Conservation (phyloP, 2,888 invertebrate species). For the Dicroscelio sp. region DNA sequence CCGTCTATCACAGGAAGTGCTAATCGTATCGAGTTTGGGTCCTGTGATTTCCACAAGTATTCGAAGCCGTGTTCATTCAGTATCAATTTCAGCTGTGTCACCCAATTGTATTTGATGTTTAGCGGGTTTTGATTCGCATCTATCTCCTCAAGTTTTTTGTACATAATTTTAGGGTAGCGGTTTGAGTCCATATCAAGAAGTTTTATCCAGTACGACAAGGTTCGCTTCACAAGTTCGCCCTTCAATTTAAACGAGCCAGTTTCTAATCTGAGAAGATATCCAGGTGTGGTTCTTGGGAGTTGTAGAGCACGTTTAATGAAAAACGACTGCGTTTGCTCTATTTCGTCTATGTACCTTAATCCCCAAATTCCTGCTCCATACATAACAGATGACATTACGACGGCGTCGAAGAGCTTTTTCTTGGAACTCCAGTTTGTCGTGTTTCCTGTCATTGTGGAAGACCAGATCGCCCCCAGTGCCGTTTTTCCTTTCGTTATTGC, state of each 20-base stretch:
- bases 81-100: neutral
- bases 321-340: conserved; percentile 21
- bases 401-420: conserved; percentile 34
- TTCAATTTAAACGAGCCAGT: conserved; percentile 12
- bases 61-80: neutral
- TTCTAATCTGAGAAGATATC: conserved; percentile 14
- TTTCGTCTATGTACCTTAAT: neutral
- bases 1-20: neutral
- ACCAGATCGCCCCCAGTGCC: conserved; percentile 48
- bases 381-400: neutral
- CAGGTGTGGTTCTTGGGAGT: conserved; percentile 15
- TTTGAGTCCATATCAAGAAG: neutral
- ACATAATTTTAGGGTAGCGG: neutral
- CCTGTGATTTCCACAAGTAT: neutral
- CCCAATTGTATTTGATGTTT: neutral
- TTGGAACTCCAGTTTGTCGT: conserved; percentile 39
- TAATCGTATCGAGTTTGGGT: neutral
- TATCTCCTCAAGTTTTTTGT: neutral
- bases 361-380: conserved; percentile 38
- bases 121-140: neutral
- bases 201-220: neutral
- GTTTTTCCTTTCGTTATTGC: conserved; percentile 38
- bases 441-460: conserved; percentile 6
- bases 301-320: conserved; percentile 22
- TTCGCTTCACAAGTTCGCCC: neutral